A percentile compares a stretch with the other conserved stretches of the same genome.
Conservation (phyloP, 2,113 vertebrate species). For the Hoplias malabaricus region DNA sequence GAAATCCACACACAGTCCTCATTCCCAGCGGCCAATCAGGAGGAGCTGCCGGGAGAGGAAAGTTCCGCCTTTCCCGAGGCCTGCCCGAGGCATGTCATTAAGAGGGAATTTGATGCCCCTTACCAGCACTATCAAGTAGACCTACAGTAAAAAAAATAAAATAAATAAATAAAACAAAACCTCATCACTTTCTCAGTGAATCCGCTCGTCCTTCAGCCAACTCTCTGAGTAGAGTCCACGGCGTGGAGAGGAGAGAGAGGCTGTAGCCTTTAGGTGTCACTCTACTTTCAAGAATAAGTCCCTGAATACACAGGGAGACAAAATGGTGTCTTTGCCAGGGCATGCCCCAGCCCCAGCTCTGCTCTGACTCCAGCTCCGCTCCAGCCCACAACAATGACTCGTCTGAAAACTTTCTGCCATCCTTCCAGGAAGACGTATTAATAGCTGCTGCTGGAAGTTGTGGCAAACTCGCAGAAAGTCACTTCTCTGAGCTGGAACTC, state of each 20-base stretch:
- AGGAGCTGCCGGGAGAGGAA: conserved; percentile 85
- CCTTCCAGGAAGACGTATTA: conserved; percentile 41
- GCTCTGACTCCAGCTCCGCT: conserved; percentile 59
- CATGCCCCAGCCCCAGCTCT: conserved; percentile 68
- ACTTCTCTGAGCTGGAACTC: neutral
- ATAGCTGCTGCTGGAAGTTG: conserved; percentile 60
- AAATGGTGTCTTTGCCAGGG: conserved; percentile 70
- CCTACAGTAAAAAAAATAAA: conserved; percentile 54
- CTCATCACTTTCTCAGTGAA: conserved; percentile 85
- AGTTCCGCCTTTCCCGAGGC: conserved; percentile 93
- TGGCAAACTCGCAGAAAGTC: neutral
- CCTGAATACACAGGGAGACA: conserved; percentile 57
- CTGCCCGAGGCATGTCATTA: conserved; percentile 95
- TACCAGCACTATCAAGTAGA: conserved; percentile 87
- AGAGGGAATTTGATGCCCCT: conserved; percentile 92
- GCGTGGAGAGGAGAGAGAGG: conserved; percentile 50
- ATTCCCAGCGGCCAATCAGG: conserved; percentile 67
- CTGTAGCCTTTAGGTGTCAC: conserved; percentile 98
- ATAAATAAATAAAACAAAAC: conserved; percentile 92
- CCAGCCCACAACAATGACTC: conserved; percentile 21
- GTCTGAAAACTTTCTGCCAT: neutral
- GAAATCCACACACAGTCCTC: conserved; percentile 37
- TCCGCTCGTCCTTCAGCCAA: conserved; percentile 87
- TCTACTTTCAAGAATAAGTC: conserved; percentile 90
- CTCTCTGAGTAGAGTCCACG: conserved; percentile 61